These are phyloP conservation scores for Aurelia aurita complex sp. Pacific DNA, from an alignment of 30 jellyfish, hydroid and myxozoan species.

Conservation along the genomic window DNA sequence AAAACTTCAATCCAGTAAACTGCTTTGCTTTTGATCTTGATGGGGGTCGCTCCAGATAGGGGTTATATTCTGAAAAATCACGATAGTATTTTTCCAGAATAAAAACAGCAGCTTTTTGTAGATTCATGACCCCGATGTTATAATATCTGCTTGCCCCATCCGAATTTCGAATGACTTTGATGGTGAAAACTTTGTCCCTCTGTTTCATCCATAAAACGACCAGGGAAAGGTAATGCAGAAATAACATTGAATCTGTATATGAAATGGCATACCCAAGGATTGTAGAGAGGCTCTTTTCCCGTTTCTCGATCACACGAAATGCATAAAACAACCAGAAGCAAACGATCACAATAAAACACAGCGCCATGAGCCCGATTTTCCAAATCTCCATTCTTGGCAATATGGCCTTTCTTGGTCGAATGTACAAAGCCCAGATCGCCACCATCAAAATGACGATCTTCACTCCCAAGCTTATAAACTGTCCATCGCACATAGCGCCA, in stretches of 20 bases:
- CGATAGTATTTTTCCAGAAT: slow-evolving; percentile 87
- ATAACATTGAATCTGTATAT: slow-evolving; percentile 85
- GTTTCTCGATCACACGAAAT: slow-evolving; percentile 72
- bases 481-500: slow-evolving; percentile 80
- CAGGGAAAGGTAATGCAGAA: slow-evolving; percentile 87
- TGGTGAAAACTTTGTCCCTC: slow-evolving; percentile 73
- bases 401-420: slow-evolving; percentile 82
- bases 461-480: slow-evolving; percentile 86
- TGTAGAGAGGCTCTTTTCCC: slow-evolving; percentile 18
- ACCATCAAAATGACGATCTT: slow-evolving; percentile 79
- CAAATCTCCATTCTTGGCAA: slow-evolving; percentile 81
- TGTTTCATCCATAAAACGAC: slow-evolving; percentile 92
- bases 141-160: slow-evolving; percentile 90
- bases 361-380: slow-evolving; percentile 83
- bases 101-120: slow-evolving; percentile 88
- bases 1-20: slow-evolving; percentile 78
- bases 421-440: slow-evolving; percentile 96
- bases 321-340: slow-evolving; percentile 95
- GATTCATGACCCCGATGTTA: slow-evolving; percentile 80
- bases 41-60: slow-evolving; percentile 82
- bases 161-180: slow-evolving; percentile 84
- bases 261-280: slow-evolving; percentile 81
- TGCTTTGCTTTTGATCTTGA: slow-evolving; percentile 89
- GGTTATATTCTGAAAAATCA: slow-evolving; percentile 93
- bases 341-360: slow-evolving; percentile 57